Percentiles rank a stretch among this genome's conserved stretches.
Evolutionary conservation across 2,888 invertebrate species (phyloP).

Genomic region (Geotrupes spiniger): DNA sequence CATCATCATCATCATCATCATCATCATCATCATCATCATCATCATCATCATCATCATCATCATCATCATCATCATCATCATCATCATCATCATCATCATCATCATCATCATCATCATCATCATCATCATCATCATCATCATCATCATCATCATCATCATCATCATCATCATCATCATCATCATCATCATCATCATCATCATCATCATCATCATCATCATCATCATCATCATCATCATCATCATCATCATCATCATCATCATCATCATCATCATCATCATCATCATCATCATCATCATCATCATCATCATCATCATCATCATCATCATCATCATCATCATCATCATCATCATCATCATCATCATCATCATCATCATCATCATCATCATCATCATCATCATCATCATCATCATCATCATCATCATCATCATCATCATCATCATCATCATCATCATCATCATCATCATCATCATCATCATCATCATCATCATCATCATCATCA

Average conservation of each 20-base stretch:
- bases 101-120: not conserved
- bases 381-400: not conserved
- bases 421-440: not conserved
- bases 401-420: not conserved
- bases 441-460: not conserved
- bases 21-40: not conserved
- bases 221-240: not conserved
- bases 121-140: not conserved
- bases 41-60: not conserved
- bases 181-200: not conserved
- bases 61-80: not conserved
- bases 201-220: not conserved
- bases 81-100: not conserved
- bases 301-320: not conserved
- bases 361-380: not conserved
- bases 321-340: not conserved
- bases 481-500: not conserved
- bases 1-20: not conserved
- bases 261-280: not conserved
- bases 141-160: not conserved
- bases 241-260: not conserved
- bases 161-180: not conserved
- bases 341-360: not conserved
- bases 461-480: not conserved
- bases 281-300: not conserved